phyloP scores from a whole-genome alignment of 2,888 invertebrate genomes.

The Xanthorhoe spadicearia region DNA sequence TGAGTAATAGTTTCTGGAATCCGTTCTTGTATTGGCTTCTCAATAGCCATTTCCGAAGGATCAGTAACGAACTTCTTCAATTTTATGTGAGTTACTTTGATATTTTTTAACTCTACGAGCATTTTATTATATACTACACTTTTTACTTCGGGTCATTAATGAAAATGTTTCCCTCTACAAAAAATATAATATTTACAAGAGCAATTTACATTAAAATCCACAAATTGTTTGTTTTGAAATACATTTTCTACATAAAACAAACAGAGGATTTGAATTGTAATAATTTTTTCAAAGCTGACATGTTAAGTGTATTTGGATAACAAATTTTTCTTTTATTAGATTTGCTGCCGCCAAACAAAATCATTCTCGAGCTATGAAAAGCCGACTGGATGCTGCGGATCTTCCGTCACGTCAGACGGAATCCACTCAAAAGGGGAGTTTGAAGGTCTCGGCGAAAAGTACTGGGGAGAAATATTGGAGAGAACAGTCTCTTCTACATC shows the following conservation, averaged over 20 bases:
- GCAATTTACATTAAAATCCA: not conserved
- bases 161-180: too few relatives aligned
- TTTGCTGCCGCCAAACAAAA: constrained; percentile 76
- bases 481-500: constrained; percentile 91
- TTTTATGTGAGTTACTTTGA: constrained; percentile 86
- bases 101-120: not conserved
- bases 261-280: not conserved
- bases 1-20: constrained; percentile 96
- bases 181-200: not conserved
- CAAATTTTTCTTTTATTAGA: constrained; percentile 51
- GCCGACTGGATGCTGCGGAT: constrained; percentile 78
- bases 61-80: constrained; percentile 90
- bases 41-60: constrained; percentile 93
- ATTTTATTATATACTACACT: too few relatives aligned
- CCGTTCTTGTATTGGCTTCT: constrained; percentile 95
- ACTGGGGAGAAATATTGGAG: constrained; percentile 91
- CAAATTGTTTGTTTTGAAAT: not conserved
- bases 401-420: constrained; percentile 78
- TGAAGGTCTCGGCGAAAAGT: constrained; percentile 88
- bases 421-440: constrained; percentile 84
- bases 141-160: too few relatives aligned
- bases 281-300: not conserved
- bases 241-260: not conserved
- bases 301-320: constrained; percentile 3
- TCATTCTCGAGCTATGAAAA: constrained; percentile 74